phyloP scores from a whole-genome alignment of 2,888 invertebrate genomes.

The Lymantria monacha region DNA sequence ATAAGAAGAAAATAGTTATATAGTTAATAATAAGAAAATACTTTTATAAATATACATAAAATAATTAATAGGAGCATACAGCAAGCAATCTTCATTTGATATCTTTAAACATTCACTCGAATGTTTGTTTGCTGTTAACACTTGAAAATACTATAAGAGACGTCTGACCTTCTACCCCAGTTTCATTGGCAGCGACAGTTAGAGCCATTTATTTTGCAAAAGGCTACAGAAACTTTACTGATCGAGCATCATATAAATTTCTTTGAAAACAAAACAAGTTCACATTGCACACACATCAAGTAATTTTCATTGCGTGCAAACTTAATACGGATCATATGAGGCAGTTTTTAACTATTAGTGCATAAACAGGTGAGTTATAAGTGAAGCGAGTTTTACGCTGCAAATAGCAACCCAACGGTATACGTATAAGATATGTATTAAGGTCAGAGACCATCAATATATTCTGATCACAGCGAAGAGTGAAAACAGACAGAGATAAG shows the following conservation, averaged over 20 bases:
- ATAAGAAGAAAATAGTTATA: too few species aligned
- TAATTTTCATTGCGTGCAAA: conserved; percentile 37
- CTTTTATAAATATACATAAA: too few species aligned
- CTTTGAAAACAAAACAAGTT: conserved; percentile 30
- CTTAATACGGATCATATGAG: conserved; percentile 43
- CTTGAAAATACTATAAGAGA: conserved; percentile 16
- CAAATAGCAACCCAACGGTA: conserved; percentile 15
- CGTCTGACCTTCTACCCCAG: conserved; percentile 55
- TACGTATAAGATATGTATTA: conserved; percentile 27
- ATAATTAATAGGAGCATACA: too few species aligned
- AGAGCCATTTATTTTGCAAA: conserved; percentile 41
- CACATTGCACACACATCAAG: conserved; percentile 15
- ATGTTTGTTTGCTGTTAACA: neutral
- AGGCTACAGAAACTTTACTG: conserved; percentile 11
- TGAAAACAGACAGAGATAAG: conserved; percentile 32
- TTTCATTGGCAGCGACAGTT: conserved; percentile 48
- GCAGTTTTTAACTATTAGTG: conserved; percentile 37
- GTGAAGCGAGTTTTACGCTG: neutral
- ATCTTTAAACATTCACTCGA: conserved; percentile 33
- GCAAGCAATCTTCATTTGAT: conserved; percentile 10
- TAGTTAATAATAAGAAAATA: too few species aligned
- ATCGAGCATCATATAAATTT: conserved; percentile 20
- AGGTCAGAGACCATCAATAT: conserved; percentile 29
- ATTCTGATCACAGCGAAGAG: conserved; percentile 31
- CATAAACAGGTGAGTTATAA: conserved; percentile 20